Evolutionary conservation across 2,888 invertebrate genomes (phyloP), one percentile per base, ranked within the genome.

Genomic region (Pocota personata): DNA sequence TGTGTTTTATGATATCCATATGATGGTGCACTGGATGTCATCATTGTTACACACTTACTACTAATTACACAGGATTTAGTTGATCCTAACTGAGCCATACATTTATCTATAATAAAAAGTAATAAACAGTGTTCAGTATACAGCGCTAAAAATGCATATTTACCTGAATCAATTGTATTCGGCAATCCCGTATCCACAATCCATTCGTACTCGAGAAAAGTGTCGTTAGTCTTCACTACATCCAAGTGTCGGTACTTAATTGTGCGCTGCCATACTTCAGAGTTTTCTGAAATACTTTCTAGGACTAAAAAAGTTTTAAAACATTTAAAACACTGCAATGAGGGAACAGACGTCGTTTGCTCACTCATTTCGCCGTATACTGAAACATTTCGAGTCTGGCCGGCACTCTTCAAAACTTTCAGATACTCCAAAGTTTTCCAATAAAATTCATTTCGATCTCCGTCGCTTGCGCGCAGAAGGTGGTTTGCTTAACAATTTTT

Each of bases 1-100:
- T 91, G 91, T 27, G 90, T 91, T 2, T 91, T 89, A 37, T 90
- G 90, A 82, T 91, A 91, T 10, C 91, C 91, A 71, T 89, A 91
- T 5, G 90, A 88, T 0, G 90, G 89, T 27, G 87, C 72, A 71
- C 88, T 88, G 7, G 88, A 89, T 2, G 88, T 89, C 84, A 91
- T 88, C 10, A 91, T 72, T 16, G 89, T 79, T 10, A 91, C 57
- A 43, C 91, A 91, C 1, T 80, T 64, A 2, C 64, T 52, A 21
- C 88, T 88, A 0, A 91, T 75, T 21, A 88, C 82, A 58, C 91
- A 91, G 0, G 80, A 58, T 14, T 66, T 76, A 0, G 80, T 80
- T 8, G 75, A 32, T 14, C 75, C 75, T 30, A 84, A n/a, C 50
- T 84, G 84, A 8, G 80, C 69, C 16, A 84, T 69, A 43, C 84